Evolutionary conservation across 2,113 vertebrate species (phyloP).

Genomic region (Poicephalus gulielmi): DNA sequence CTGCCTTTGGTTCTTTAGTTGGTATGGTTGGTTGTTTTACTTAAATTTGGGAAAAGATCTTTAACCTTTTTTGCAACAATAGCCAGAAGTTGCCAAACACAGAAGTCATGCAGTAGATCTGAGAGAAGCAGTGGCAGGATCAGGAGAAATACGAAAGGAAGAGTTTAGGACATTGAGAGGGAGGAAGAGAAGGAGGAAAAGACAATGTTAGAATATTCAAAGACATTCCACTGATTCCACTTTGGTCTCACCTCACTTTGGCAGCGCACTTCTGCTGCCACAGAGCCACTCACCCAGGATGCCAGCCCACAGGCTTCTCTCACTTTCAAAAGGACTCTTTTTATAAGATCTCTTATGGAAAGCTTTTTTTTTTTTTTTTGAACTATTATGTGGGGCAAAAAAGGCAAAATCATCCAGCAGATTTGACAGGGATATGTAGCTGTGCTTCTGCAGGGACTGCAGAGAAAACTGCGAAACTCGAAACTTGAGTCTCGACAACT

Average conservation of each 20-base stretch:
- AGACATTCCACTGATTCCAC: background rate
- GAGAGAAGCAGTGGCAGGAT: background rate
- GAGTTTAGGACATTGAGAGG: background rate
- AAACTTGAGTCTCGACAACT: background rate
- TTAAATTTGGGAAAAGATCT: background rate
- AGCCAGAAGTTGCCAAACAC: background rate
- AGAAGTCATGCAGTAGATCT: background rate
- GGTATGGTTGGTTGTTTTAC: background rate
- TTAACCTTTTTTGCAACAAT: background rate
- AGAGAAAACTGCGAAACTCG: background rate
- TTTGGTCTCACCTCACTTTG: background rate
- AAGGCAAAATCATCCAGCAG: background rate
- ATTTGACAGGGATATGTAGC: background rate
- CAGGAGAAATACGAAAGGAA: background rate
- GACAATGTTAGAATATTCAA: background rate
- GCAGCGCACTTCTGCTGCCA: background rate
- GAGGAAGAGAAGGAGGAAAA: rapidly evolving
- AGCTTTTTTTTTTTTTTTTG: background rate
- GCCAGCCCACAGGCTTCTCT: background rate
- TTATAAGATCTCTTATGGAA: background rate
- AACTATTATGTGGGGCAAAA: rapidly evolving
- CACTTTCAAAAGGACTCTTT: background rate
- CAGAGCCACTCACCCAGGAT: background rate
- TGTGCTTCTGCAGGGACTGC: background rate
- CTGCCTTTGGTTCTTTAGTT: background rate